Conservation (phyloP, 2,797 vertebrate species). For the Fringilla coelebs region DNA sequence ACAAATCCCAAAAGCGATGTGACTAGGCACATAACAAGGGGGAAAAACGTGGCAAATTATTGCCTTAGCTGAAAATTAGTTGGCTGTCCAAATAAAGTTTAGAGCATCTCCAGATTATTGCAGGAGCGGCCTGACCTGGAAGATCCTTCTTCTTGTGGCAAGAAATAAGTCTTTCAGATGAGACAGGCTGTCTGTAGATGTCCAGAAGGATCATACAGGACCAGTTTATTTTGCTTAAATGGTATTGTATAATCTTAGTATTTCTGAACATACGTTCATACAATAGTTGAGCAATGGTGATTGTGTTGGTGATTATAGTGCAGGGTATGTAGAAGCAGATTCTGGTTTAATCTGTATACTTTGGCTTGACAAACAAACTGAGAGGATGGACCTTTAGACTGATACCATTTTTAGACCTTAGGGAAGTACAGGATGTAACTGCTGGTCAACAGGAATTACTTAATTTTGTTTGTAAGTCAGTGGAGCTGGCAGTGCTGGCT, state of each 20-base stretch:
- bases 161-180: neutral
- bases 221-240: neutral
- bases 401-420: neutral
- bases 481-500: neutral
- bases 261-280: neutral
- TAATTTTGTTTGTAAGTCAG: neutral
- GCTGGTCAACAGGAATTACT: neutral
- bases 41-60: neutral
- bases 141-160: neutral
- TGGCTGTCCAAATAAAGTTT: neutral
- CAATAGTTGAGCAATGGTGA: neutral
- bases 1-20: neutral
- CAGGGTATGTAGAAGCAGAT: neutral
- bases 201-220: neutral
- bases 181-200: neutral
- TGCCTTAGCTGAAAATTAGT: neutral
- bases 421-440: neutral
- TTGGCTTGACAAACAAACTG: neutral
- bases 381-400: slow-evolving; percentile 20
- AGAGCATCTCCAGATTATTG: neutral
- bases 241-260: neutral
- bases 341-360: neutral
- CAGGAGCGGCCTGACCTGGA: neutral
- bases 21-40: neutral
- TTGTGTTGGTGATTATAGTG: neutral